A percentile compares a stretch with the other conserved stretches of the same genome.
phyloP scores from a whole-genome alignment of 2,797 vertebrate genomes.

The Rhadinocentrus ornatus region DNA sequence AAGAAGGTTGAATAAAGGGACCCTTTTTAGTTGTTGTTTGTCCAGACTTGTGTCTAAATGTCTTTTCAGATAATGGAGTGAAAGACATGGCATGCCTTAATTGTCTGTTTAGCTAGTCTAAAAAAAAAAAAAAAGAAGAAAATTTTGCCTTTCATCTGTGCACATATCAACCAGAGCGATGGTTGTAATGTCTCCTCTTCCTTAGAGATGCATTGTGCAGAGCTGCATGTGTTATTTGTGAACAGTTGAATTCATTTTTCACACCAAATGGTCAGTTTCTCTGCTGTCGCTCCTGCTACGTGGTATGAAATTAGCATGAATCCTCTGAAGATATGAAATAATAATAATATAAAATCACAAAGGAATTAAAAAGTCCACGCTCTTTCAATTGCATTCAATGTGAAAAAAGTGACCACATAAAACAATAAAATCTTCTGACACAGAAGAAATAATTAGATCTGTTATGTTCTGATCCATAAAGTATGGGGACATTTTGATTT shows the following conservation, averaged over 20 bases:
- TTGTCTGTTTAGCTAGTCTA: conserved; percentile 58
- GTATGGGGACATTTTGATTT: background rate
- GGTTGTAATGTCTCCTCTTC: conserved; percentile 46
- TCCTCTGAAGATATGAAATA: conserved; percentile 40
- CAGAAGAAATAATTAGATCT: background rate
- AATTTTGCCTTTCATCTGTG: conserved; percentile 48
- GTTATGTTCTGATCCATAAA: background rate
- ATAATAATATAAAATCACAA: conserved; percentile 31
- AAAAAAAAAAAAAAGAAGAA: conserved; percentile 47
- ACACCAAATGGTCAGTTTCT: conserved; percentile 46
- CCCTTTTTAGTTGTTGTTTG: conserved; percentile 46
- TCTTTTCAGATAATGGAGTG: conserved; percentile 70
- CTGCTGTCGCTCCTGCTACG: conserved; percentile 16
- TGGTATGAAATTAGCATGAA: conserved; percentile 49
- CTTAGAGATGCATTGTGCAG: conserved; percentile 47
- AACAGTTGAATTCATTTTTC: conserved; percentile 46
- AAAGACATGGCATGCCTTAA: conserved; percentile 62
- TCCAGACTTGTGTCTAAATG: conserved; percentile 63
- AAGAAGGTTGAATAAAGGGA: conserved; percentile 72
- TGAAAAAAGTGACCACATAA: background rate
- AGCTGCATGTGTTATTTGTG: conserved; percentile 34
- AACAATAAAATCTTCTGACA: background rate
- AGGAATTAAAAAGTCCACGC: background rate
- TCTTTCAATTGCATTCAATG: too few relatives aligned
- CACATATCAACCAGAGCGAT: conserved; percentile 38